phyloP scores from a whole-genome alignment of 2,888 invertebrate genomes.

The Tethea ocularis region DNA sequence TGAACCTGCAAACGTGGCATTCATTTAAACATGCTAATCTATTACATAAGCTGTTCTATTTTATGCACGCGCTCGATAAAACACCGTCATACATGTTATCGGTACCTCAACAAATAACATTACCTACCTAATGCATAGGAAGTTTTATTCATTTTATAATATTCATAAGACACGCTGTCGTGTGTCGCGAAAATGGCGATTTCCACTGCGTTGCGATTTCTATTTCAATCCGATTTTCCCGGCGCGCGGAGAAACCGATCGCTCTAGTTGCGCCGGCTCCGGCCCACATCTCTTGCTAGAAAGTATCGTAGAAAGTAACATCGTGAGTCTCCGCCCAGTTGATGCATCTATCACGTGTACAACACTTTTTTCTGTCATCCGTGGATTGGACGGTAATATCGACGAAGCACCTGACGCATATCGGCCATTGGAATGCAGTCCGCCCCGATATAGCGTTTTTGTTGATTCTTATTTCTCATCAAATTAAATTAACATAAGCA shows the following conservation, averaged over 20 bases:
- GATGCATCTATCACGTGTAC: slow-evolving; percentile 74
- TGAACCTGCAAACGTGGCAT: not conserved
- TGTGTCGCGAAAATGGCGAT: slow-evolving; percentile 42
- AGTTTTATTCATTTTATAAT: not conserved
- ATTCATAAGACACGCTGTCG: slow-evolving; percentile 47
- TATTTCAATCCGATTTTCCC: slow-evolving; percentile 83
- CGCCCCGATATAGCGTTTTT: not conserved
- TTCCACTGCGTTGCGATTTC: slow-evolving; percentile 79
- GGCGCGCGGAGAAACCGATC: slow-evolving; percentile 80
- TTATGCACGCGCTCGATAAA: not conserved
- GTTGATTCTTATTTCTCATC: not conserved
- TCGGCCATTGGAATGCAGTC: not conserved
- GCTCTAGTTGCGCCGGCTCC: slow-evolving; percentile 77
- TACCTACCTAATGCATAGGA: not conserved
- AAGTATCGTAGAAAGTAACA: slow-evolving; percentile 84
- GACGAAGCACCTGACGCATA: not conserved
- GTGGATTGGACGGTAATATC: not conserved
- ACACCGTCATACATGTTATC: slow-evolving; percentile 9
- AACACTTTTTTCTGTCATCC: slow-evolving; percentile 58
- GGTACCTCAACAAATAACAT: slow-evolving; percentile 3
- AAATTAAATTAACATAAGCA: not conserved
- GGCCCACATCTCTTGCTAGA: slow-evolving; percentile 83
- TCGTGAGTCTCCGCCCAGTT: slow-evolving; percentile 66
- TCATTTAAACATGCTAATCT: not conserved
- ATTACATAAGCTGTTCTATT: not conserved